Evolutionary conservation across 37 sponge, comb jelly and placozoan species (phyloP), one percentile per base, ranked within the genome.

Genomic region (Petrosia ficiformis): DNA sequence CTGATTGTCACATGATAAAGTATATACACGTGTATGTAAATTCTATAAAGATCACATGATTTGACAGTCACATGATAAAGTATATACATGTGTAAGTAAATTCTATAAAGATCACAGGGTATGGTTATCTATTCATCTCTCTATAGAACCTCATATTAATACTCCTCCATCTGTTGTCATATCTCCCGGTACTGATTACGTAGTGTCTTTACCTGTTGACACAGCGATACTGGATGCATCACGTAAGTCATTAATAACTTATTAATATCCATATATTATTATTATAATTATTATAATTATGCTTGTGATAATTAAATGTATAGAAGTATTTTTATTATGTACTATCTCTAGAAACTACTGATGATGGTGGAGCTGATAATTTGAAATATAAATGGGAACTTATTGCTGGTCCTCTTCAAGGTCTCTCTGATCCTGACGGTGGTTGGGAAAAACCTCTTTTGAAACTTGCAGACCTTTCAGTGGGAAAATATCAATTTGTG

Each of bases 311-410:
- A 48, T 48, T 48, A 48, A 19, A 19, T 48, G 54, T 19, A 16
- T 16, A 48, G 10, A 48, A 48, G 16, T 48, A 19, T 48, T 48
- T 10, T 19, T 48, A 48, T 48, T 10, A 19, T 48, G 16, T 10
- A 16, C 54, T 48, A 19, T 48, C 16, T 48, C 10, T 16, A 48
- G 54, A 48, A 16, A 48, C 54, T 19, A 48, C 10, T 10, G 84
- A 83, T 29, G 84, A 89, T 44, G 28, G 24, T 0, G 69, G 63
- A 21, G n/a, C 42, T 22, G 74, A 73, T 33, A 36, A 29, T 3
- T 67, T 89, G 22, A 52, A 21, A 0, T 89, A 56, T 52, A 69
- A 75, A 57, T 89, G 89, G 89, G 77, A 81, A 67, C 59, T 70
- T 60, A 72, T 82, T 40, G 26, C 38, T 1, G 74, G 88, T 4